Percentiles rank a stretch among this genome's conserved stretches.
phyloP scores from a whole-genome alignment of 2,113 vertebrate genomes.

The Lethenteron camtschaticum region DNA sequence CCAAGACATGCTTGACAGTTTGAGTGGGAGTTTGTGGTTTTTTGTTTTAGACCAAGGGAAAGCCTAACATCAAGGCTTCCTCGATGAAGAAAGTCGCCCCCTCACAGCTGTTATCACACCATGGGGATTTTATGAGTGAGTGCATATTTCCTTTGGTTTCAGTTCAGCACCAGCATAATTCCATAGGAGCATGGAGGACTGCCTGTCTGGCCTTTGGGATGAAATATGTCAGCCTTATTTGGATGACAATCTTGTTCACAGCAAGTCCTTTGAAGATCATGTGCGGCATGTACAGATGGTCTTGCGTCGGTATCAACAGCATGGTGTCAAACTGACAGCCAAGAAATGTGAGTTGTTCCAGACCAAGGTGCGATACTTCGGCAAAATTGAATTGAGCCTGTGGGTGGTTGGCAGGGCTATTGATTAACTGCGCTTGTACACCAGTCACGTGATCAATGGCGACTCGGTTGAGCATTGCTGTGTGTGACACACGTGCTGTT shows the following conservation, averaged over 20 bases:
- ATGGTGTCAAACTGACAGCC: too few relatives aligned
- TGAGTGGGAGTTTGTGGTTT: constrained; percentile 7
- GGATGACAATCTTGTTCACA: neutral
- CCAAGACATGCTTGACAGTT: constrained; percentile 2
- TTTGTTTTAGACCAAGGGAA: constrained; percentile 9
- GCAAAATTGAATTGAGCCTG: too few relatives aligned
- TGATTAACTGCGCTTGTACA: too few relatives aligned
- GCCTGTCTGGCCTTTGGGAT: constrained; percentile 7
- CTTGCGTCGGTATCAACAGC: too few relatives aligned
- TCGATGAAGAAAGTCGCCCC: neutral
- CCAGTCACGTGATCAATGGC: too few relatives aligned
- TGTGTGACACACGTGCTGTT: too few relatives aligned
- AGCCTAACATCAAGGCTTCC: constrained; percentile 1
- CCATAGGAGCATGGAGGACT: constrained; percentile 10
- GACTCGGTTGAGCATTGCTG: too few relatives aligned
- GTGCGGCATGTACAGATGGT: neutral
- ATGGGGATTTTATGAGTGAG: neutral
- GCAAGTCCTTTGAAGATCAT: neutral
- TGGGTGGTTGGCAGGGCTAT: too few relatives aligned
- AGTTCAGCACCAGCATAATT: constrained; percentile 7
- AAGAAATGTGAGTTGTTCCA: too few relatives aligned
- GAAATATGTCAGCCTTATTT: constrained; percentile 7
- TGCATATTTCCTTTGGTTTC: constrained; percentile 7
- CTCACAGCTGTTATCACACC: constrained; percentile 4
- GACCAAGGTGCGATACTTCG: neutral